phyloP scores from a whole-genome alignment of 2,888 invertebrate species.

The Drosophila atripex region DNA sequence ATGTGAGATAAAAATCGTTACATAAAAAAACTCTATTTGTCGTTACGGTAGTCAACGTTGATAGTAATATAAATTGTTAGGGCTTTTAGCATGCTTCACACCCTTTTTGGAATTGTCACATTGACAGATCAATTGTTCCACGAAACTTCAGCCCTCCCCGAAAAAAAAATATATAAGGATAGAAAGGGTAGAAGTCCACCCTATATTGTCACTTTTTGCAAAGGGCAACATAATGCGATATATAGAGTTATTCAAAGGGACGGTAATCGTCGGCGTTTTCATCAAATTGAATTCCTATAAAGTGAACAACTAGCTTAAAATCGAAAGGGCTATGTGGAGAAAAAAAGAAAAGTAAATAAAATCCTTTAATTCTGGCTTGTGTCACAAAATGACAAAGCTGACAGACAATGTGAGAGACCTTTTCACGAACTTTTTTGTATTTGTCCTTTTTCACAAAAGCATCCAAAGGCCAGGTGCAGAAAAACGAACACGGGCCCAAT shows the following conservation, averaged over 20 bases:
- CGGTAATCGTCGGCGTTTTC: constrained; percentile 43
- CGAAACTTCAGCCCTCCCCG: constrained; percentile 42
- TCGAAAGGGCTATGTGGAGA: constrained; percentile 64
- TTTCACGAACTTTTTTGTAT: constrained; percentile 42
- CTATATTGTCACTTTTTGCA: constrained; percentile 37
- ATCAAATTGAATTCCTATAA: constrained; percentile 64
- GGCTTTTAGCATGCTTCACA: constrained; percentile 44
- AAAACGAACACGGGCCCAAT: constrained; percentile 13
- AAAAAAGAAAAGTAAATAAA: constrained; percentile 67
- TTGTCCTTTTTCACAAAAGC: constrained; percentile 31
- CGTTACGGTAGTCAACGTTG: not conserved
- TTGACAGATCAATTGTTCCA: constrained; percentile 26
- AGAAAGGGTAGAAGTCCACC: constrained; percentile 14
- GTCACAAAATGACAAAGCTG: constrained; percentile 50
- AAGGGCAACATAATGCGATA: constrained; percentile 61
- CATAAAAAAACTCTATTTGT: not conserved
- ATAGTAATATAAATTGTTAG: constrained; percentile 56
- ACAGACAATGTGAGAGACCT: constrained; percentile 60
- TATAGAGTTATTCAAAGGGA: constrained; percentile 55
- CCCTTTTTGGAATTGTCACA: constrained; percentile 31
- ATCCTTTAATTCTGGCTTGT: constrained; percentile 60
- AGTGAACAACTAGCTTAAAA: constrained; percentile 49
- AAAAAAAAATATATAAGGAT: constrained; percentile 14
- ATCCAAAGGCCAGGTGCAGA: constrained; percentile 16
- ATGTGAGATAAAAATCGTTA: not conserved